These are phyloP conservation scores for Penelope pileata DNA, from an alignment of 2,113 vertebrate genomes.

Conservation along the genomic window DNA sequence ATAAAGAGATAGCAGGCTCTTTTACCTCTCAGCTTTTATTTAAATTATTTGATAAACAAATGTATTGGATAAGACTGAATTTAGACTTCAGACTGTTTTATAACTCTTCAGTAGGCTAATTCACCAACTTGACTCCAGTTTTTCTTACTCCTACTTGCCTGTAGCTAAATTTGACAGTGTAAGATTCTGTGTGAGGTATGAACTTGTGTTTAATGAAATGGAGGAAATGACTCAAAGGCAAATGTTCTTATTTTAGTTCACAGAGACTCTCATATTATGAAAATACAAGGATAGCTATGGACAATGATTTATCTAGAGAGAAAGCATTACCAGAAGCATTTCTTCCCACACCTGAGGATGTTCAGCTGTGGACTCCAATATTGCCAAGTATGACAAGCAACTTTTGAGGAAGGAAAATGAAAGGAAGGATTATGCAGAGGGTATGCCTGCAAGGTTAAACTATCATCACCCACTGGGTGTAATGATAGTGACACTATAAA, in stretches of 20 bases:
- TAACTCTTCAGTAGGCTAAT: constrained; percentile 17
- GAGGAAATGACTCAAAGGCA: constrained; percentile 51
- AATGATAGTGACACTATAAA: constrained; percentile 10
- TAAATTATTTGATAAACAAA: constrained; percentile 18
- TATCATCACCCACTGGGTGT: background rate
- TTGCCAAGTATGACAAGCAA: background rate
- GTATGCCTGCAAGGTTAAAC: background rate
- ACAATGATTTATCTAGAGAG: constrained; percentile 28
- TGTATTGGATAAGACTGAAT: background rate
- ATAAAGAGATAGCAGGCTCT: background rate
- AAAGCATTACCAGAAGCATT: background rate
- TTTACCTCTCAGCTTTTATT: background rate
- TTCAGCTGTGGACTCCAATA: background rate
- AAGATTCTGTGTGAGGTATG: constrained; percentile 45
- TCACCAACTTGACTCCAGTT: constrained; percentile 10
- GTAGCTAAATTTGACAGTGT: constrained; percentile 48
- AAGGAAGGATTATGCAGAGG: constrained; percentile 32
- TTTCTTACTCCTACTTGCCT: constrained; percentile 38
- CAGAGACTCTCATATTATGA: background rate
- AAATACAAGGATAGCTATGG: constrained; percentile 23
- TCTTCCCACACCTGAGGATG: background rate
- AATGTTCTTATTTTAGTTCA: constrained; percentile 27
- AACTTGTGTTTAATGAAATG: constrained; percentile 59
- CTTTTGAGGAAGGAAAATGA: constrained; percentile 5
- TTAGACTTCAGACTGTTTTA: constrained; percentile 16